Evolutionary conservation across 2,888 invertebrate genomes (phyloP), one percentile per base, ranked within the genome.

Genomic region (Acleris laterana): DNA sequence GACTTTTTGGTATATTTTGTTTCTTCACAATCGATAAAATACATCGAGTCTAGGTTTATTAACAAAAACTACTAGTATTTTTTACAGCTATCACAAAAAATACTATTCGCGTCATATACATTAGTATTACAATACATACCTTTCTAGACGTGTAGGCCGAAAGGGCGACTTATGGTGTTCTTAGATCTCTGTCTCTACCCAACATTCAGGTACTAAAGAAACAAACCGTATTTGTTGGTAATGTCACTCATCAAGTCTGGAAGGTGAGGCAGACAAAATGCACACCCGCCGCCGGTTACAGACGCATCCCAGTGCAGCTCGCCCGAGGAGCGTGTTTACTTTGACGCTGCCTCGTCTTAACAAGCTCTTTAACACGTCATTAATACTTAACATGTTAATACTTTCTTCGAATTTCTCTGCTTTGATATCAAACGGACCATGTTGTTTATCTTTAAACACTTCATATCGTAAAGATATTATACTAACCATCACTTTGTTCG

Each of bases 321-420:
- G 32, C 19, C 17, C n/a, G 50, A 50, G 76, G 69, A 72, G 69
- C 63, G 72, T 82, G 78, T 80, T 81, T 79, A 78, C 73, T 62
- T 74, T 72, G 68, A 69, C 63, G 25, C 67, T 68, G 72, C 70
- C 75, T 78, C 73, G 70, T 74, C 72, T 71, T 71, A 76, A 56
- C 51, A 66, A 50, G 66, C 46, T 56, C 51, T 48, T 57, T 62
- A 57, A 57, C 57, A 66, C 57, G 32, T 66, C 66, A 57, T 62
- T 66, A 57, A 66, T 46, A 48, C 38, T 66, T 57, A 57, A 66
- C 66, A 61, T 52, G 56, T 65, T 65, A 65, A 65, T 61, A 66
- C 62, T 57, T 66, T 66, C 66, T 62, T 16, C 48, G 66, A 66
- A 66, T 52, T 56, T 52, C 50, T 46, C 46, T 46, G 50, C 61